Base-by-base conservation (phyloP, 2,888 invertebrate species). In the Boloria selene region DNA sequence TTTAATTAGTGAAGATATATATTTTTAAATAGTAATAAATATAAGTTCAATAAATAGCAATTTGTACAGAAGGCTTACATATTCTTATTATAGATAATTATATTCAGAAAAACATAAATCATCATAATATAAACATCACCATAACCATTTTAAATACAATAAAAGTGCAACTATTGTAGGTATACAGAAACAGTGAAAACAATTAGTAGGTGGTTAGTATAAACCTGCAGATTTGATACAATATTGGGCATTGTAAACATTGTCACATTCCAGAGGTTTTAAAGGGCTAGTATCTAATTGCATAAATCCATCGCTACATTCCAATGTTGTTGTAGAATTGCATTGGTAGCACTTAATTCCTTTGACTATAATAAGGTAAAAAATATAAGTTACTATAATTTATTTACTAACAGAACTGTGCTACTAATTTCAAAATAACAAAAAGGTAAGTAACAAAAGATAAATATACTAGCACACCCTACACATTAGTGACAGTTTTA, bases 161-260 rank as follows among this genome's bases (percentile, higher is more conserved):
- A 45, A 5, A 45, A 45, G 6, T 26, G 5, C 22, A 56, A 13
- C 7, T 22, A 18, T n/a, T n/a, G n/a, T n/a, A n/a, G n/a, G 22
- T 45, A 26, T 56, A 26, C 45, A 56, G 45, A n/a, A 22, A n/a
- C 16, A 56, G 26, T 26, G 22, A 44, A 56, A 22, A 45, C 56
- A 7, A 55, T 55, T 55, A 60, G 14, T 52, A 22, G 17, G n/a
- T 49, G 38, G 59, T 64, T 47, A 64, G 26, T 67, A 77, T 26
- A 38, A 38, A 87, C 94, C 96, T 76, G 95, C 95, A 58, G 95
- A 94, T 93, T 98, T 98, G 77, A 98, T 93, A 91, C 98, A 98
- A 90, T 95, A 97, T 76, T 93, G 93, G 59, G 97, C 97, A 82
- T 95, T 95, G 83, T 95, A 95, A 63, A 97, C 95, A 84, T 95